phyloP scores from a whole-genome alignment of 2,888 invertebrate genomes.

The Quadriops clusia region DNA sequence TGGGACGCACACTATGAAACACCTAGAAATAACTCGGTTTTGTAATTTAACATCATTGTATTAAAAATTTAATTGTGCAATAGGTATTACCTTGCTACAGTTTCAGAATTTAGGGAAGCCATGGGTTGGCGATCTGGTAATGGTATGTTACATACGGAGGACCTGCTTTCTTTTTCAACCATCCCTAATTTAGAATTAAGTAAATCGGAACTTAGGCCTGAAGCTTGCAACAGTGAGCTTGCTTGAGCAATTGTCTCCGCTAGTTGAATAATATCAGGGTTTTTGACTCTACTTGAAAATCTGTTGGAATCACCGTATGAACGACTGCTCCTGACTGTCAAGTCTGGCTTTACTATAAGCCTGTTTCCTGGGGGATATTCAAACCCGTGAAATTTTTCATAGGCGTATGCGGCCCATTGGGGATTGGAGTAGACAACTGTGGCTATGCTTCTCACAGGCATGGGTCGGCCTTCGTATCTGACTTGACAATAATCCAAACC shows the following conservation, averaged over 20 bases:
- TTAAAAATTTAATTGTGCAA: not conserved
- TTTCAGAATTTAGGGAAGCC: constrained; percentile 53
- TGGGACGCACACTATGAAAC: constrained; percentile 54
- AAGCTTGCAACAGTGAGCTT: constrained; percentile 59
- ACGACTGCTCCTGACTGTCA: constrained; percentile 23
- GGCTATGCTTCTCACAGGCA: constrained; percentile 43
- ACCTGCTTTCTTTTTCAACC: not conserved
- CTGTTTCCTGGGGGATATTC: constrained; percentile 84
- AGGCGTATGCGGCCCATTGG: constrained; percentile 62
- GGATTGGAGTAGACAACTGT: constrained; percentile 60
- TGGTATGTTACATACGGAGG: constrained; percentile 47
- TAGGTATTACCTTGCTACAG: constrained; percentile 45
- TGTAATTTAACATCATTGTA: constrained; percentile 1
- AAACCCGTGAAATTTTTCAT: constrained; percentile 78
- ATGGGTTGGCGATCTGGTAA: constrained; percentile 62
- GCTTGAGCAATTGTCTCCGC: constrained; percentile 70
- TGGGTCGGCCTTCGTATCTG: constrained; percentile 39
- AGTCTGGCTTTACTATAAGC: constrained; percentile 61
- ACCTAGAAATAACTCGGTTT: constrained; percentile 30
- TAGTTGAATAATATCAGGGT: constrained; percentile 51
- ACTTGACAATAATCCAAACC: constrained; percentile 49
- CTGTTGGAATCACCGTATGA: constrained; percentile 6
- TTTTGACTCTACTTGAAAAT: not conserved
- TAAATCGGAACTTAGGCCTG: constrained; percentile 35
- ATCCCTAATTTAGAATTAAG: constrained; percentile 7